A percentile compares a stretch with the other conserved stretches of the same genome.
Evolutionary conservation across 2,113 vertebrate species (phyloP).

Genomic region (Rynchops niger): DNA sequence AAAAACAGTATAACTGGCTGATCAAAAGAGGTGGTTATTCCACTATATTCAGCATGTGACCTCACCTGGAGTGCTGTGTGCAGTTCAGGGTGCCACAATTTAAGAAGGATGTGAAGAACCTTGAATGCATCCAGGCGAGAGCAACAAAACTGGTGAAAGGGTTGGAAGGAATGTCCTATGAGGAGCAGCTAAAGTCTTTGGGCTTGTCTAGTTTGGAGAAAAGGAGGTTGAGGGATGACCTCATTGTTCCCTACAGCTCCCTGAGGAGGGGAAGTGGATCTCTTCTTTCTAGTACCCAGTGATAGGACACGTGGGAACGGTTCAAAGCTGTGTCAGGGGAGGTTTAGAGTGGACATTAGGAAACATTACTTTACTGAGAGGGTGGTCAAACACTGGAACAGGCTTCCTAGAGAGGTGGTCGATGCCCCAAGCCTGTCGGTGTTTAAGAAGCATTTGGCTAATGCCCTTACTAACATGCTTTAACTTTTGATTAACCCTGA

Average conservation of each 20-base stretch:
- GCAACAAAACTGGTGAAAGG: not conserved
- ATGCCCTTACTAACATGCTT: not conserved
- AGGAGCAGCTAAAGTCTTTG: not conserved
- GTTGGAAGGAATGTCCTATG: not conserved
- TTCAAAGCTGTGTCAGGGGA: not conserved
- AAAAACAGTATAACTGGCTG: fast-evolving
- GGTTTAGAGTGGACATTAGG: not conserved
- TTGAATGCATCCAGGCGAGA: not conserved
- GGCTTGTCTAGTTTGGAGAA: not conserved
- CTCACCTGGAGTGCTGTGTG: not conserved
- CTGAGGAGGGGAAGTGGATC: not conserved
- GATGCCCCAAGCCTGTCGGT: fast-evolving
- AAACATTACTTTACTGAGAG: not conserved
- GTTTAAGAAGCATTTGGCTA: not conserved
- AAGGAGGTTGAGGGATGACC: fast-evolving
- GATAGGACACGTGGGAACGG: fast-evolving
- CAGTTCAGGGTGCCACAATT: not conserved
- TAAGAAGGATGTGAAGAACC: not conserved
- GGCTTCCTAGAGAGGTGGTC: not conserved
- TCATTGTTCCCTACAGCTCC: not conserved
- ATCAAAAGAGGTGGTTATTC: not conserved
- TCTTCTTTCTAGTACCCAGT: not conserved
- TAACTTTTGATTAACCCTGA: not conserved
- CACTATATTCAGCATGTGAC: fast-evolving
- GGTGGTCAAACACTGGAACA: not conserved